Evolutionary conservation across 2,113 vertebrate genomes (phyloP).

Genomic region (Xiphophorus maculatus): DNA sequence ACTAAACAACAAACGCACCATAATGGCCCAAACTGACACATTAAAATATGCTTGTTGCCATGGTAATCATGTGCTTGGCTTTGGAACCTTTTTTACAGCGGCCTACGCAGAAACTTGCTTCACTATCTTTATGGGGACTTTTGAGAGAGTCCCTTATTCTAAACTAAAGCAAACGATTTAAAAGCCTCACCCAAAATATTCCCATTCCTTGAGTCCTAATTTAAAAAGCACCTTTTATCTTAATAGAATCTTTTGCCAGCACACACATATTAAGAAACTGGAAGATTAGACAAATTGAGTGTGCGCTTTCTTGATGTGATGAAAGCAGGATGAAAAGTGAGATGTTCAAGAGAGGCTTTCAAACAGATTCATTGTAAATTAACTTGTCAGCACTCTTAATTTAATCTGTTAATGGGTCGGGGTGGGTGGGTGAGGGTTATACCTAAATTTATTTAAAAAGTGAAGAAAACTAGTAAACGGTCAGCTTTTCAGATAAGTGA

Average conservation of each 20-base stretch:
- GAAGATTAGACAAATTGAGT: neutral
- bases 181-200: neutral
- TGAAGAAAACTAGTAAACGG: neutral
- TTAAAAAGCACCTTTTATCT: neutral
- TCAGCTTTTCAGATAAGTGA: no score
- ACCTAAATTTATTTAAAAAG: neutral
- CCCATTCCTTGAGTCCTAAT: neutral
- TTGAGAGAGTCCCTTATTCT: neutral
- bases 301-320: neutral
- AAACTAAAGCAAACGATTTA: neutral
- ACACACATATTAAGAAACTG: neutral
- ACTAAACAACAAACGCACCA: slow-evolving; percentile 38
- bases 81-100: slow-evolving; percentile 39
- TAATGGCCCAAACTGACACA: slow-evolving; percentile 20
- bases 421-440: neutral
- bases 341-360: neutral
- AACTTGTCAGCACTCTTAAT: neutral
- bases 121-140: neutral
- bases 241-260: neutral
- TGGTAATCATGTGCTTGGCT: slow-evolving; percentile 66
- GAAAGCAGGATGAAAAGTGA: neutral
- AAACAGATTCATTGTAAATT: neutral
- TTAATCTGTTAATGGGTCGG: neutral
- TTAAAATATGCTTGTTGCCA: slow-evolving; percentile 70
- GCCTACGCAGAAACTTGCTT: neutral